Evolutionary conservation across 2,888 invertebrate species (phyloP).

Genomic region (Apoderus coryli): DNA sequence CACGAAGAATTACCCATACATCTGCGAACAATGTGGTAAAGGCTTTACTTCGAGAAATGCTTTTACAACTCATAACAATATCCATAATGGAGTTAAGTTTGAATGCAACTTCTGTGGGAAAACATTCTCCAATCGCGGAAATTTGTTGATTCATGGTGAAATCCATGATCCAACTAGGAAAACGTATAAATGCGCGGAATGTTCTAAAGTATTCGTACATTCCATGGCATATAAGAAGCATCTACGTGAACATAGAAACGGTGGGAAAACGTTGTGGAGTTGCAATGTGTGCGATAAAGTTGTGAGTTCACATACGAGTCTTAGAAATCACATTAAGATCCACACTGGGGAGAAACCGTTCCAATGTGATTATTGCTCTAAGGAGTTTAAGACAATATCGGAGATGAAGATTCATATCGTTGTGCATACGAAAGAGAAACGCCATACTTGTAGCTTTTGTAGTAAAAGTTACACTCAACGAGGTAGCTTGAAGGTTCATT

Average conservation of each 20-base stretch:
- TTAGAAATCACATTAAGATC: no score
- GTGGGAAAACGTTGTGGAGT: conserved; percentile 24
- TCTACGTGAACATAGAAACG: conserved; percentile 25
- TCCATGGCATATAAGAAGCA: conserved; percentile 19
- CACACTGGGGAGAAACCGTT: no score
- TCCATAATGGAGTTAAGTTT: conserved; percentile 7
- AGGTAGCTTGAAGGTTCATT: conserved; percentile 12
- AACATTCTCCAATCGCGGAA: conserved; percentile 19
- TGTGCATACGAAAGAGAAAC: conserved; percentile 14
- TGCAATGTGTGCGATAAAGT: no score
- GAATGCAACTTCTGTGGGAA: conserved; percentile 21
- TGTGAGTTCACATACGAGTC: no score
- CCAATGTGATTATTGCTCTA: no score
- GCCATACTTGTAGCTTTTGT: conserved; percentile 17
- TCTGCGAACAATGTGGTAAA: conserved; percentile 22
- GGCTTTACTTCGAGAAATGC: no score
- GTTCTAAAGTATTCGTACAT: conserved; percentile 12
- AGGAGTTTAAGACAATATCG: no score
- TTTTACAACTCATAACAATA: conserved; percentile 37
- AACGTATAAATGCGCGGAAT: conserved; percentile 17
- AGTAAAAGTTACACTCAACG: conserved; percentile 13
- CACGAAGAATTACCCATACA: conserved; percentile 7
- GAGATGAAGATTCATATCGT: no score
- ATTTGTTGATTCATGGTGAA: conserved; percentile 19
- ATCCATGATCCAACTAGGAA: no score